phyloP scores from a whole-genome alignment of 2,888 invertebrate genomes.

The Drosophila leonis region DNA sequence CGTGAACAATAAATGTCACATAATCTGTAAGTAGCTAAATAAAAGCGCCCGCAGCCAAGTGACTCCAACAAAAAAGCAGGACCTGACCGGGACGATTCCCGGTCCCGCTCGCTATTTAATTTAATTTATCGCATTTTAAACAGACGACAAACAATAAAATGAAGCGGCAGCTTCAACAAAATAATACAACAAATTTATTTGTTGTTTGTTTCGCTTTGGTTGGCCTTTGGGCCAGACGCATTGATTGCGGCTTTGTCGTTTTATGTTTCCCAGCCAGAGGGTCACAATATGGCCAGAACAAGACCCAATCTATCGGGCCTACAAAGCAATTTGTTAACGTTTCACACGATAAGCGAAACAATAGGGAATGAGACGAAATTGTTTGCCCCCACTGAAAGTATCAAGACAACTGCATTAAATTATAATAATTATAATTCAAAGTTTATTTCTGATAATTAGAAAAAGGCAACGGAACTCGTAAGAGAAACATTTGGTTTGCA shows the following conservation, averaged over 20 bases:
- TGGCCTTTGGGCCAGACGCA: conserved; percentile 37
- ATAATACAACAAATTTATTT: conserved; percentile 72
- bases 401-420: background rate
- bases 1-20: conserved; percentile 86
- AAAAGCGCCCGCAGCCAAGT: conserved; percentile 65
- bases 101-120: conserved; percentile 63
- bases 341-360: conserved; percentile 39
- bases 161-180: conserved; percentile 47
- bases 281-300: background rate
- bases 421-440: background rate
- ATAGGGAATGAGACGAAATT: background rate
- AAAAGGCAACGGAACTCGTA: too few species aligned
- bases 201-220: conserved; percentile 56
- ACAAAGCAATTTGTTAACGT: conserved; percentile 44
- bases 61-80: conserved; percentile 1
- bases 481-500: too few species aligned
- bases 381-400: background rate
- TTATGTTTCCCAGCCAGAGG: conserved; percentile 7
- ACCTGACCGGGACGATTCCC: background rate
- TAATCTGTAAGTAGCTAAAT: conserved; percentile 84
- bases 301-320: conserved; percentile 33
- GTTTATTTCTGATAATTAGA: background rate
- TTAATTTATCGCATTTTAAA: conserved; percentile 82
- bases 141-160: conserved; percentile 69
- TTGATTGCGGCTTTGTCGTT: conserved; percentile 75